These are phyloP conservation scores for Dynastes grantii DNA, from an alignment of 2,888 invertebrate genomes.

Conservation along the genomic window DNA sequence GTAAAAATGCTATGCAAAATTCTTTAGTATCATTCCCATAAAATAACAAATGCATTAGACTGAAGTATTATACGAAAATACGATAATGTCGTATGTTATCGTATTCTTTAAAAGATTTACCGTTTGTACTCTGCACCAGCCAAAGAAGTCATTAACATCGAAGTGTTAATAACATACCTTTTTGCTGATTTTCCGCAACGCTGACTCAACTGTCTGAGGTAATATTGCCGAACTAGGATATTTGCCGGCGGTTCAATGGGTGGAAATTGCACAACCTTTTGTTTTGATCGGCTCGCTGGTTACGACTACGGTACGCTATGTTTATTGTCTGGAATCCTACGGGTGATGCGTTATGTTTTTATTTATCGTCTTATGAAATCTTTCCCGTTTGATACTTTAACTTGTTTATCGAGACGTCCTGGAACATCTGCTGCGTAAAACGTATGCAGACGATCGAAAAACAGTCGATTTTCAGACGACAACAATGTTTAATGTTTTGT, in stretches of 20 bases:
- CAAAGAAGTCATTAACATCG: conserved; percentile 41
- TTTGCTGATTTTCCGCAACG: conserved; percentile 29
- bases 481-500: too few relatives aligned
- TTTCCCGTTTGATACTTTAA: too few relatives aligned
- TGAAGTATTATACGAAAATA: too few relatives aligned
- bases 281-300: not conserved
- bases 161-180: conserved; percentile 29
- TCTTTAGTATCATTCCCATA: too few relatives aligned
- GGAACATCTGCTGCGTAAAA: too few relatives aligned
- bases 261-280: conserved; percentile 11
- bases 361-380: not conserved
- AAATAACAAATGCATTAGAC: too few relatives aligned
- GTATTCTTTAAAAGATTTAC: not conserved
- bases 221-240: conserved; percentile 7
- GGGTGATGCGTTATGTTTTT: conserved; percentile 9
- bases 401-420: too few relatives aligned
- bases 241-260: not conserved
- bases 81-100: not conserved
- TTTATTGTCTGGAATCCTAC: not conserved
- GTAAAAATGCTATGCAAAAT: too few relatives aligned
- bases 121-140: not conserved
- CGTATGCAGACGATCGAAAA: too few relatives aligned
- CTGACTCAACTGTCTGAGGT: conserved; percentile 30
- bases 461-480: too few relatives aligned
- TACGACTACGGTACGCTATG: not conserved